phyloP scores from a whole-genome alignment of 2,888 invertebrate species.

The Nephrotoma guestfalica region DNA sequence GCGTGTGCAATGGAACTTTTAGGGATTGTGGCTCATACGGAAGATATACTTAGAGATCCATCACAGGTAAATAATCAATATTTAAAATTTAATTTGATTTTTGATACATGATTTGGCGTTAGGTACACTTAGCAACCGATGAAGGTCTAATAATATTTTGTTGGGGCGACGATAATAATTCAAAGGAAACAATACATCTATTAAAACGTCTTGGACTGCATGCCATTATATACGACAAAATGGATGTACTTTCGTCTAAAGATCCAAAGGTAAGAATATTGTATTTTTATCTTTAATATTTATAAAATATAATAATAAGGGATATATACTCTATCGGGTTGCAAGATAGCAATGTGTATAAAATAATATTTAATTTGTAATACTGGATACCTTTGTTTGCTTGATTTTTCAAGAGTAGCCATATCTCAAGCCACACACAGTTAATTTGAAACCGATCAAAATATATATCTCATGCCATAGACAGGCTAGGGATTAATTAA shows the following conservation, averaged over 20 bases:
- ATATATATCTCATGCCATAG: too few relatives aligned
- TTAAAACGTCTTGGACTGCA: constrained; percentile 83
- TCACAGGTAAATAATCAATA: constrained; percentile 41
- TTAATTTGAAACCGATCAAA: too few relatives aligned
- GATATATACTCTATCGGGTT: too few relatives aligned
- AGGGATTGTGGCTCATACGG: constrained; percentile 85
- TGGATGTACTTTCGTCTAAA: constrained; percentile 40
- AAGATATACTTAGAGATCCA: constrained; percentile 75
- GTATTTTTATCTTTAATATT: too few relatives aligned
- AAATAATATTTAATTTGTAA: too few relatives aligned
- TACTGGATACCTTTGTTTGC: too few relatives aligned
- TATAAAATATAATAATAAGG: too few relatives aligned
- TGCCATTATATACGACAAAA: constrained; percentile 93
- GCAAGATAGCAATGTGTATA: too few relatives aligned
- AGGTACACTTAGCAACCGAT: constrained; percentile 60
- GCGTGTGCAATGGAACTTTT: constrained; percentile 69
- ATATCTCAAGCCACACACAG: too few relatives aligned
- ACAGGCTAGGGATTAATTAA: too few relatives aligned
- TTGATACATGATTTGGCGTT: constrained; percentile 6
- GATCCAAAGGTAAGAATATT: constrained; percentile 23
- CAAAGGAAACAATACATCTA: constrained; percentile 66
- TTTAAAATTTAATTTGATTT: background rate
- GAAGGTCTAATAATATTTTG: constrained; percentile 82
- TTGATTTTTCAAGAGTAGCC: too few relatives aligned
- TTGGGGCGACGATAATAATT: constrained; percentile 95